These are phyloP conservation scores for Lamellibrachia luymesi DNA, from an alignment of 1,140 invertebrate genomes.

Conservation along the genomic window DNA sequence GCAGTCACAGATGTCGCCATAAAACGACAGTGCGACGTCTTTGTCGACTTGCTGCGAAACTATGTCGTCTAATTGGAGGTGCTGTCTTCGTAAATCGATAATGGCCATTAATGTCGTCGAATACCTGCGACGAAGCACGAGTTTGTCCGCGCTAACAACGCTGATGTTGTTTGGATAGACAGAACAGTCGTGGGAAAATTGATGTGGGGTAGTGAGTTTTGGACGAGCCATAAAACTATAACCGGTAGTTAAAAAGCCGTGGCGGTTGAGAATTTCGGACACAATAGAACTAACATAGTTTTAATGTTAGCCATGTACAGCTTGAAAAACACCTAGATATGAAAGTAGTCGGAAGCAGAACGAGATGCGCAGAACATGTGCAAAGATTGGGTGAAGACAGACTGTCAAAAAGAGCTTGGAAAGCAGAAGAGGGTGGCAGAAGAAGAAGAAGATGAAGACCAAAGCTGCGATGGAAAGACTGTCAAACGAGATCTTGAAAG, in stretches of 20 bases:
- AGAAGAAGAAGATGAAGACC: too few relatives aligned
- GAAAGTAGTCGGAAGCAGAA: too few relatives aligned
- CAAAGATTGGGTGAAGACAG: too few relatives aligned
- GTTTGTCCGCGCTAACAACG: not conserved
- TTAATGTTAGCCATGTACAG: too few relatives aligned
- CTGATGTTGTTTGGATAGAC: not conserved
- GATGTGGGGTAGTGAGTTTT: not conserved
- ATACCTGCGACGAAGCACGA: not conserved
- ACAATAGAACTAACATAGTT: not conserved
- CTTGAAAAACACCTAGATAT: too few relatives aligned
- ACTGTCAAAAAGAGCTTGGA: too few relatives aligned
- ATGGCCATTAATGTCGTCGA: not conserved
- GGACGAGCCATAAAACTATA: not conserved
- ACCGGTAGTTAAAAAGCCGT: not conserved
- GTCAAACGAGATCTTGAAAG: too few relatives aligned
- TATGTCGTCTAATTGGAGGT: not conserved
- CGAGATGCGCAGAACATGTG: too few relatives aligned
- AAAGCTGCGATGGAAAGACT: too few relatives aligned
- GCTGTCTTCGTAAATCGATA: slow-evolving; percentile 4
- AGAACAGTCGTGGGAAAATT: not conserved
- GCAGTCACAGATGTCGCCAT: not conserved
- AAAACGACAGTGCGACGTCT: not conserved
- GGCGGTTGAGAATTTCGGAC: not conserved
- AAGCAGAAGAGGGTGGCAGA: too few relatives aligned
- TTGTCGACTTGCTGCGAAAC: not conserved